phyloP scores from a whole-genome alignment of 2,797 vertebrate species.

The Chloroceryle inda region DNA sequence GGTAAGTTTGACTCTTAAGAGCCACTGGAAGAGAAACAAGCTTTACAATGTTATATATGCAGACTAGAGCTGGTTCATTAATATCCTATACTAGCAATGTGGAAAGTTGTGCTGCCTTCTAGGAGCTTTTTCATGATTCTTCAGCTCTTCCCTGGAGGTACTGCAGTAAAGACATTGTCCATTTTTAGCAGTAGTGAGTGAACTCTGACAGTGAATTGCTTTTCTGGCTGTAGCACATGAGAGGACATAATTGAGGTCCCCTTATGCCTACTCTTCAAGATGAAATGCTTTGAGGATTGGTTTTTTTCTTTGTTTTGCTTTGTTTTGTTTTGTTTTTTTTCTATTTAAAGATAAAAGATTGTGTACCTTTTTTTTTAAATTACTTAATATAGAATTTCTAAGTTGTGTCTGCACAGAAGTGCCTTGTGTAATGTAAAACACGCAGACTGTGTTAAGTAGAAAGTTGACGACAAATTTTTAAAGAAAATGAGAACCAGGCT shows the following conservation, averaged over 20 bases:
- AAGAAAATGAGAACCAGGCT: slow-evolving; percentile 7
- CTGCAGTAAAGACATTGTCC: background rate
- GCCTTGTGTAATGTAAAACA: background rate
- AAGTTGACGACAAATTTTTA: slow-evolving; percentile 1
- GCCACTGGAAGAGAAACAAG: background rate
- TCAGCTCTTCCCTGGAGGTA: background rate
- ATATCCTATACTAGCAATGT: background rate
- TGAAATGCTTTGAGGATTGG: background rate
- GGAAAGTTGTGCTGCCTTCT: background rate
- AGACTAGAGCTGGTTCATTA: background rate
- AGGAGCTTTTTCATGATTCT: background rate
- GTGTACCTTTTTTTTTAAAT: background rate
- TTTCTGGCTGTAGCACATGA: background rate
- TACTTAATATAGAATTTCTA: background rate
- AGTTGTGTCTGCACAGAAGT: background rate
- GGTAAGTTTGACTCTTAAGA: background rate
- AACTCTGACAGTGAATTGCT: background rate
- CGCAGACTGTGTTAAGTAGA: background rate
- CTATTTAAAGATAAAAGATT: background rate
- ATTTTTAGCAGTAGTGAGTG: background rate
- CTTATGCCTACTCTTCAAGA: background rate
- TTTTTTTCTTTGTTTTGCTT: too few species aligned
- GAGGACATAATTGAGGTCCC: background rate
- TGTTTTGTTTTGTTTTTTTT: background rate
- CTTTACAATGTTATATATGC: background rate